These are phyloP conservation scores for Oenanthe melanoleuca DNA, from an alignment of 2,113 vertebrate species.

Conservation along the genomic window DNA sequence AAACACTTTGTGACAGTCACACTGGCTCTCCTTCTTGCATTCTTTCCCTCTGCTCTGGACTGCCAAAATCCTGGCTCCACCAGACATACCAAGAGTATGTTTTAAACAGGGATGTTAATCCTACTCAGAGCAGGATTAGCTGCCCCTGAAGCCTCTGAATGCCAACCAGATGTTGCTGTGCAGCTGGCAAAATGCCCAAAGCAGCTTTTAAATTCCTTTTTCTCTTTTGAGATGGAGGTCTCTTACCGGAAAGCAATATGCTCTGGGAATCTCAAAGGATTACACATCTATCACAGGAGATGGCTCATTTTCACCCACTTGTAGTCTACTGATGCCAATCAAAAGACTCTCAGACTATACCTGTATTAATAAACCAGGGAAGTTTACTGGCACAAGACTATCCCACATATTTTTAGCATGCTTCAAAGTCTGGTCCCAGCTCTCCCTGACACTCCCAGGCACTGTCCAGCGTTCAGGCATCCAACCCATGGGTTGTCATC, in stretches of 20 bases:
- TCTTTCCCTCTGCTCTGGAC: background rate
- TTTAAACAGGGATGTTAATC: slow-evolving; percentile 54
- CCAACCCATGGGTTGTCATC: background rate
- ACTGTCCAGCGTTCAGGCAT: background rate
- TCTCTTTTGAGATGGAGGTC: slow-evolving; percentile 25
- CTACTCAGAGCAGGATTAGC: slow-evolving; percentile 58
- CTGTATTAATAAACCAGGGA: background rate
- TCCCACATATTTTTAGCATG: background rate
- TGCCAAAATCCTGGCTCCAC: background rate
- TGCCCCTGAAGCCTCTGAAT: slow-evolving; percentile 54
- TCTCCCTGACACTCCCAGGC: background rate
- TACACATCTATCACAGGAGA: slow-evolving; percentile 4
- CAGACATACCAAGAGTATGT: background rate
- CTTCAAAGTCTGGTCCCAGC: background rate
- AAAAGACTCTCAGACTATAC: background rate
- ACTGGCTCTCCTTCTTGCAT: background rate
- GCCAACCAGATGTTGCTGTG: slow-evolving; percentile 57
- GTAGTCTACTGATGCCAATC: background rate
- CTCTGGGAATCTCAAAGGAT: slow-evolving; percentile 12
- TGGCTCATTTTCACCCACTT: slow-evolving; percentile 48
- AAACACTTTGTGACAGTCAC: background rate
- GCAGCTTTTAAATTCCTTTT: slow-evolving; percentile 53
- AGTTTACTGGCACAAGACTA: background rate
- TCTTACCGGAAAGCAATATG: background rate
- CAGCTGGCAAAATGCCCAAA: slow-evolving; percentile 57